Base-by-base conservation (phyloP, 2,113 vertebrate species). In the Illadopsis cleaveri region DNA sequence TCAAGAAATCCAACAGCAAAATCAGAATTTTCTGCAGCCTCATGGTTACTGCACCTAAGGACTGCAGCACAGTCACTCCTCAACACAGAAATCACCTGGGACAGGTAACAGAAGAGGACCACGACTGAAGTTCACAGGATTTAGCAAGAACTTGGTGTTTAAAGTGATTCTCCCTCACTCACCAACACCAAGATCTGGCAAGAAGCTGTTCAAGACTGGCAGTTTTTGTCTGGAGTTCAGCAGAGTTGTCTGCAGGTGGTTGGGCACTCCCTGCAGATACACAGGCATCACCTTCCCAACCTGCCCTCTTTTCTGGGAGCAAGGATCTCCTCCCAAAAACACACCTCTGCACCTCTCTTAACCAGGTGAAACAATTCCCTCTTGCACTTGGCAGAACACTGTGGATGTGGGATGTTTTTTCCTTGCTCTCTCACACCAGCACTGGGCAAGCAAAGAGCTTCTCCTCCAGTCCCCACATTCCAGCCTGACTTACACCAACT, bases 331-430 rank as follows among this genome's bases (percentile, higher is more conserved):
- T 90, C 72, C 72, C 72, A 58, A 25, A 82, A 83, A 58, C 72
- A 68, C 88, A 78, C 33, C 86, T 56, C 79, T 45, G 68, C 68
- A 12, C 58, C 58, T 78, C 54, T 60, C 71, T 2, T 19, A 31
- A 27, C 27, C 86, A 62, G 65, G 33, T 5, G 72, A 58, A 69
- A 38, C 4, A 27, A 88, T 6, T 80, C 50, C 62, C 13, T 19
- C 35, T 12, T 21, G 45, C 71, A 42, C 24, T 3, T 1, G 19
- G 51, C 57, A 82, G 51, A 66, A 33, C 73, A 53, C 12, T 3
- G 1, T 4, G 0, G 28, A 3, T 30, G 23, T 4, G 56, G 35
- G 27, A 53, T 48, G 15, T 12, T 15, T 15, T 15, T 15, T 12
- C 82, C 82, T 69, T 27, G 20, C 51, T 71, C 77, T 62, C 27